Evolutionary conservation across 2,113 vertebrate genomes (phyloP).

Genomic region (Calypte anna): DNA sequence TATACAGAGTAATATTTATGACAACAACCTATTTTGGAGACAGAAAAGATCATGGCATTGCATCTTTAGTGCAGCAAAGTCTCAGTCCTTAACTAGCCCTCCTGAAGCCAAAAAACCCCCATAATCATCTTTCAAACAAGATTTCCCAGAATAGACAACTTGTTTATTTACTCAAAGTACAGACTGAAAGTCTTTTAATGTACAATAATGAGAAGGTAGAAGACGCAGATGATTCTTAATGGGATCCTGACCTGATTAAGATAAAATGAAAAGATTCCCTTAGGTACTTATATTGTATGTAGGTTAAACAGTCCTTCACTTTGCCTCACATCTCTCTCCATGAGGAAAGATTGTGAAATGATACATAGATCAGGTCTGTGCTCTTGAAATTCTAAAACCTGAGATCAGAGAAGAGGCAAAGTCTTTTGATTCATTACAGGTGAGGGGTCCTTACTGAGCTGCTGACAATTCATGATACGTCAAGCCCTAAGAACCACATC

Average conservation of each 20-base stretch:
- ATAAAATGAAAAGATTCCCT: neutral
- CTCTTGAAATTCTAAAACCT: neutral
- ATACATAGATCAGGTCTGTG: neutral
- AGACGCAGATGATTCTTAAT: neutral
- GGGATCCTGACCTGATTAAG: neutral
- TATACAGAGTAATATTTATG: neutral
- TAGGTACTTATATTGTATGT: neutral
- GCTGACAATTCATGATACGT: neutral
- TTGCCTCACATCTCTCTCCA: neutral
- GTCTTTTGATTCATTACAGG: neutral
- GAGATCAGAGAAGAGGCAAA: neutral
- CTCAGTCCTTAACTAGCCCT: neutral
- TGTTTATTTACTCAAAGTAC: neutral
- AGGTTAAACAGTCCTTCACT: neutral
- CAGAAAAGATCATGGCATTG: neutral
- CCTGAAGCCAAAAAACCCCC: neutral
- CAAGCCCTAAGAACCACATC: neutral
- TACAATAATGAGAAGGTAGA: neutral
- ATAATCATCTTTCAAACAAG: neutral
- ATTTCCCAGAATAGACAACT: neutral
- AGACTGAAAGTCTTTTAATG: neutral
- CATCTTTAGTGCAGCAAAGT: neutral
- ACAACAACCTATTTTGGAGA: neutral
- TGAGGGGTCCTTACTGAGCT: neutral
- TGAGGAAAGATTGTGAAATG: neutral